These are phyloP conservation scores for Oryzias celebensis DNA, from an alignment of 2,113 vertebrate species.

Conservation along the genomic window DNA sequence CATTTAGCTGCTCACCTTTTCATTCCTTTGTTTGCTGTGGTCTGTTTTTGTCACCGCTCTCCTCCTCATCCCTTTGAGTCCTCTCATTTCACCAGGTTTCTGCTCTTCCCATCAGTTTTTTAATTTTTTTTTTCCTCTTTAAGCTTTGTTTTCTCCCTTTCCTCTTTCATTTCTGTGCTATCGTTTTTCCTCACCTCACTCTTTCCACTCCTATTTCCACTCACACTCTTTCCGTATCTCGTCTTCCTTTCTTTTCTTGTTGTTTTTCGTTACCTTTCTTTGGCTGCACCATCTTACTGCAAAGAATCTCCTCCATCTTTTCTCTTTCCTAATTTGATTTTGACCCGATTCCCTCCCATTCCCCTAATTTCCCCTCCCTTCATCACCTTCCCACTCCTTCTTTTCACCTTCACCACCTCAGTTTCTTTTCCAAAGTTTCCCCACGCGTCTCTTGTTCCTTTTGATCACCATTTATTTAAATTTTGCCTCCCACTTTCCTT, in stretches of 20 bases:
- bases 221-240: too few species aligned
- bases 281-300: too few species aligned
- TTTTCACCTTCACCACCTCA: background rate
- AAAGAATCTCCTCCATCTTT: background rate
- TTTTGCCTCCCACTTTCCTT: background rate
- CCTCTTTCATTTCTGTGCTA: background rate
- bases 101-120: background rate
- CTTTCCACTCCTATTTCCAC: background rate
- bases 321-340: background rate
- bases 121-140: background rate
- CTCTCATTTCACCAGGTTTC: constrained; percentile 7
- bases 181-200: background rate
- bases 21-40: constrained; percentile 7
- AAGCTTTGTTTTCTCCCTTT: background rate
- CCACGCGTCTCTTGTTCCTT: background rate
- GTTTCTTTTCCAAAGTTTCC: background rate
- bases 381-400: background rate
- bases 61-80: constrained; percentile 13
- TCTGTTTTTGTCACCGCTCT: constrained; percentile 4
- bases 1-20: constrained; percentile 21
- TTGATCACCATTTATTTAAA: constrained; percentile 15
- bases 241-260: fast-evolving
- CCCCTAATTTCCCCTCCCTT: background rate
- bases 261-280: background rate
- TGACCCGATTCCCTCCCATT: background rate